Base-by-base conservation (phyloP, 2,113 vertebrate genomes). In the Euleptes europaea region DNA sequence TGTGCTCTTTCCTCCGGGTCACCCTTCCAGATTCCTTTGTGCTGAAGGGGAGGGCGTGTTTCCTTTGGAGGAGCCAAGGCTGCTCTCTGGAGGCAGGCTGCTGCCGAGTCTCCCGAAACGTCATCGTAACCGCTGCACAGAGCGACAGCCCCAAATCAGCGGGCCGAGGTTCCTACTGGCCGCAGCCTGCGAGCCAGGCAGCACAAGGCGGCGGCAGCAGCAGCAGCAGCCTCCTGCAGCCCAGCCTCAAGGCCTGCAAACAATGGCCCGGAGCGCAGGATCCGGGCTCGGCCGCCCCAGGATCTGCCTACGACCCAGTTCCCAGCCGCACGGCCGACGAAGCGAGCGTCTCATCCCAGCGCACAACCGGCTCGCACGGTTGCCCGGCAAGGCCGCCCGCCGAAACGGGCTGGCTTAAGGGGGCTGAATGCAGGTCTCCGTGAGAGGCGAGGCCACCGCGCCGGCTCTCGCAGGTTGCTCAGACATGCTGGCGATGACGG, bases 11-110 rank as follows among this genome's bases (percentile, higher is more conserved):
- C 65, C 84, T 35, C 35, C 31, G 31, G 44, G 31, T 26, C 67
- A 72, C 63, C 54, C 77, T 73, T 33, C 15, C 67, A 33, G 77
- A 49, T 73, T 85, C 67, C 71, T 85, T 85, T 85, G 84, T 85
- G 84, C 69, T 65, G 67, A 73, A 85, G 44, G 77, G 69, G 76
- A 80, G 84, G 76, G 76, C 44, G 83, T 71, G 66, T 63, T 78
- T 79, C 66, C 66, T 78, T n/a, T 15, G 63, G 42, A 66, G 33
- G 19, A 42, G 63, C 49, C 67, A 44, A 79, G 51, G 4, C 33
- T 19, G 73, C 26, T 35, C 63, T 40, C 60, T 47, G 8, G 51
- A 49, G 67, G 47, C 35, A 51, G 42, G 9, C 33, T 31, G 72
- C 60, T 19, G 69, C 51, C 2, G n/a, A 57, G 7, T 42, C 60